Evolutionary conservation across 2,113 vertebrate genomes (phyloP).

Genomic region (Psophia crepitans): DNA sequence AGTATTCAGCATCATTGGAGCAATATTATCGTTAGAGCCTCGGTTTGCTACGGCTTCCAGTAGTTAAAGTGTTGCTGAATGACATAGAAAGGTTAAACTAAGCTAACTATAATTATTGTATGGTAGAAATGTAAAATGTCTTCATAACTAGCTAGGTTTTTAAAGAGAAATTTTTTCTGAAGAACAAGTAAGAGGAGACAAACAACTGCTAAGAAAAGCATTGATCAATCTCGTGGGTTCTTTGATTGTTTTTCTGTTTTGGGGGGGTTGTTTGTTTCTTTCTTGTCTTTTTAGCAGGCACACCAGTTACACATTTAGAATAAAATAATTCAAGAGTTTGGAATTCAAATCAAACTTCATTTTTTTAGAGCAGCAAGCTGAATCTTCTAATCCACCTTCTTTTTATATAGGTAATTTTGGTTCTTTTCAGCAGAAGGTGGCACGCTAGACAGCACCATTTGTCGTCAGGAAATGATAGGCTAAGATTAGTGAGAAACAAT

Average conservation of each 20-base stretch:
- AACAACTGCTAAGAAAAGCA: background rate
- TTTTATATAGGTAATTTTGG: background rate
- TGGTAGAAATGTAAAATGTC: constrained; percentile 48
- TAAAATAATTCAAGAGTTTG: background rate
- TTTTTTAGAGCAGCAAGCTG: background rate
- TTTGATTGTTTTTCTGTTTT: background rate
- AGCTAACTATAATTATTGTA: constrained; percentile 48
- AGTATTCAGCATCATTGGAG: constrained; percentile 53
- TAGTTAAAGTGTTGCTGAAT: constrained; percentile 19
- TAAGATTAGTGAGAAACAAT: background rate
- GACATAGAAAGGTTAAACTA: constrained; percentile 16
- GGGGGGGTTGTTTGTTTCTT: background rate
- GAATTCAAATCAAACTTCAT: background rate
- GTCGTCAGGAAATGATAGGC: background rate
- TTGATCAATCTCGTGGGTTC: background rate
- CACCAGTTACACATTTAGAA: background rate
- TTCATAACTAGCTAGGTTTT: constrained; percentile 47
- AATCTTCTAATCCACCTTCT: background rate
- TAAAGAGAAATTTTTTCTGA: background rate
- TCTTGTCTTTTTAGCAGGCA: background rate
- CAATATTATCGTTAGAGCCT: constrained; percentile 50
- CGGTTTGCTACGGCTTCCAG: constrained; percentile 21
- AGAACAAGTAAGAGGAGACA: background rate
- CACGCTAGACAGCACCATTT: background rate
- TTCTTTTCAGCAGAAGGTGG: constrained; percentile 12